These are phyloP conservation scores for Neoniphon sammara DNA, from an alignment of 2,797 vertebrate genomes.

Conservation along the genomic window DNA sequence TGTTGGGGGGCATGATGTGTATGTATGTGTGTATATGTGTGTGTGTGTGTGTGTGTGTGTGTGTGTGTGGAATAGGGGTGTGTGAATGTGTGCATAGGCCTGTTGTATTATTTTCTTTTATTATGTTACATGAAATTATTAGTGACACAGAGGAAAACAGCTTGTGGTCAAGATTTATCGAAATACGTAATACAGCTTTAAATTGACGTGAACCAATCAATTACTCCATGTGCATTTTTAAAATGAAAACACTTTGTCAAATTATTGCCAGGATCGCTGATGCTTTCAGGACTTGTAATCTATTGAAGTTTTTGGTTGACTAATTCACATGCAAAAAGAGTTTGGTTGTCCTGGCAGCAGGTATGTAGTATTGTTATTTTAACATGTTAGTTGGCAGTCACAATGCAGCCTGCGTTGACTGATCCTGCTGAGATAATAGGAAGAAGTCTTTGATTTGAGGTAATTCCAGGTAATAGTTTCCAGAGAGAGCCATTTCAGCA, in stretches of 20 bases:
- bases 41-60: background rate
- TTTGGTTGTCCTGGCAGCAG: slow-evolving; percentile 39
- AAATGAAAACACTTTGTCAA: background rate
- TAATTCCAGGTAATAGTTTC: slow-evolving; percentile 84
- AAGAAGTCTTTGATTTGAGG: slow-evolving; percentile 79
- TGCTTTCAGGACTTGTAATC: background rate
- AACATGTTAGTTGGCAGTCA: slow-evolving; percentile 62
- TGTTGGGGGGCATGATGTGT: background rate
- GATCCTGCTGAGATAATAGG: slow-evolving; percentile 77
- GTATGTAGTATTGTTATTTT: slow-evolving; percentile 57
- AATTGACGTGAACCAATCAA: background rate
- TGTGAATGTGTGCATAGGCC: background rate
- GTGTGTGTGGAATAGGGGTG: background rate
- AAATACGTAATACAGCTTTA: too few relatives aligned
- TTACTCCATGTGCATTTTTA: slow-evolving; percentile 1
- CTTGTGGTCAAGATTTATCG: background rate
- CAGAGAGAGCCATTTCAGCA: slow-evolving; percentile 72
- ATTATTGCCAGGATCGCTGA: background rate
- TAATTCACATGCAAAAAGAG: slow-evolving; percentile 28
- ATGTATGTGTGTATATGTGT: slow-evolving; percentile 8
- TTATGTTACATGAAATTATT: background rate
- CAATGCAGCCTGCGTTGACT: slow-evolving; percentile 55
- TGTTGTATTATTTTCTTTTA: background rate
- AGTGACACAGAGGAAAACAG: background rate
- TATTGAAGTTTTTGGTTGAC: slow-evolving; percentile 10